Evolutionary conservation across 2,113 vertebrate species (phyloP).

Genomic region (Stegostoma tigrinum): DNA sequence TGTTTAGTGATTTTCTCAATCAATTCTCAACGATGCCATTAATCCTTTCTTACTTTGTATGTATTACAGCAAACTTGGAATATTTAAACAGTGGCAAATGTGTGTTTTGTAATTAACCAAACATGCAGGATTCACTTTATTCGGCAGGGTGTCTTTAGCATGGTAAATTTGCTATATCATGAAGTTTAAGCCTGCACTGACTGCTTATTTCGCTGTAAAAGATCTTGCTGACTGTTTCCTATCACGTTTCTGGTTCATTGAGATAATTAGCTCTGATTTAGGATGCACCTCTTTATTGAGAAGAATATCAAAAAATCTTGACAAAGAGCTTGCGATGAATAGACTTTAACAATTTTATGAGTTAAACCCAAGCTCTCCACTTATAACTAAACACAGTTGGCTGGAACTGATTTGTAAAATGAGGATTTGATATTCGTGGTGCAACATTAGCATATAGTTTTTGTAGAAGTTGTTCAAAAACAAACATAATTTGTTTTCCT

Average conservation of each 20-base stretch:
- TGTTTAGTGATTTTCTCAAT: neutral
- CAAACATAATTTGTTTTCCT: neutral
- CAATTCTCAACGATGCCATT: neutral
- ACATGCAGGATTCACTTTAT: neutral
- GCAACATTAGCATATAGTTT: neutral
- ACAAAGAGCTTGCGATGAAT: neutral
- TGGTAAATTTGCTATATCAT: neutral
- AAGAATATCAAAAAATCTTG: neutral
- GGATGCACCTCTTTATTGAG: neutral
- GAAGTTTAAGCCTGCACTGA: neutral
- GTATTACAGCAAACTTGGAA: neutral
- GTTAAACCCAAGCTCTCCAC: too few species aligned
- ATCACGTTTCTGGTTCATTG: neutral
- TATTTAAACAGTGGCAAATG: conserved; percentile 3
- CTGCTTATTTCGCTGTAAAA: neutral
- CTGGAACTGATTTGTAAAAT: neutral
- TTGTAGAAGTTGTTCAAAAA: neutral
- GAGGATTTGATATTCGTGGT: neutral
- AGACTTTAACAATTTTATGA: neutral
- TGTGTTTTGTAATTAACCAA: neutral
- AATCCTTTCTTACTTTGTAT: neutral
- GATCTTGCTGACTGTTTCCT: neutral
- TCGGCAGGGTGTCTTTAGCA: neutral
- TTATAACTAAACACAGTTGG: neutral
- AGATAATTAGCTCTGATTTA: neutral